Conservation (phyloP, 2,888 invertebrate genomes). For the Orthosia cruda region DNA sequence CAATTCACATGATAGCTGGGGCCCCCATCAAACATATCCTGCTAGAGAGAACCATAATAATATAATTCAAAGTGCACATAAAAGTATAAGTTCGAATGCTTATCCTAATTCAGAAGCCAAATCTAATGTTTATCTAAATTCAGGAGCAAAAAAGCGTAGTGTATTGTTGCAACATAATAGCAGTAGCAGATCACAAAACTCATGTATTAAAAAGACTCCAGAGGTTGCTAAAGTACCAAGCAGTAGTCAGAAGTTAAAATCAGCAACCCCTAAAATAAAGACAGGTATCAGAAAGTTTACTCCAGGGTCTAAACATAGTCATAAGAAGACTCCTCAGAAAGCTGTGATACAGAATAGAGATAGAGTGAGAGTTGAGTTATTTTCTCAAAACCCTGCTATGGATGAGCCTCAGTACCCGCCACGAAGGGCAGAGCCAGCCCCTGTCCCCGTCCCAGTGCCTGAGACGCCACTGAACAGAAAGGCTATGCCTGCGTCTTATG, state of each 20-base stretch:
- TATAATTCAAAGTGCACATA: constrained; percentile 70
- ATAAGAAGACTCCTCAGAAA: constrained; percentile 81
- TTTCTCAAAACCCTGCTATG: constrained; percentile 75
- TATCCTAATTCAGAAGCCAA: constrained; percentile 11
- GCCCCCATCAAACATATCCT: constrained; percentile 76
- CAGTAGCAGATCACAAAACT: constrained; percentile 70
- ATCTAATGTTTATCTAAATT: constrained; percentile 63
- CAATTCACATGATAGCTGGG: constrained; percentile 71
- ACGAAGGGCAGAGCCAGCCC: constrained; percentile 48
- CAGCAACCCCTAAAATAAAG: constrained; percentile 85
- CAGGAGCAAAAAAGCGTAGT: constrained; percentile 77
- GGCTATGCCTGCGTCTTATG: constrained; percentile 78
- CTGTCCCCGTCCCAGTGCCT: constrained; percentile 72
- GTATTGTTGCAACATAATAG: constrained; percentile 77
- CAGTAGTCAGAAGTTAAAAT: constrained; percentile 79
- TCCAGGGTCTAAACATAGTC: constrained; percentile 81
- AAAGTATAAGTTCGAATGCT: constrained; percentile 56
- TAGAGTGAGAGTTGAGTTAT: constrained; percentile 85
- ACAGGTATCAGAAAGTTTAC: constrained; percentile 85
- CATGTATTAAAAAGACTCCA: constrained; percentile 79
- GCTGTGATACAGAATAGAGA: constrained; percentile 79
- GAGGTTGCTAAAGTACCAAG: constrained; percentile 74
- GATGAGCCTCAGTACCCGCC: constrained; percentile 69
- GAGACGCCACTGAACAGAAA: constrained; percentile 84
- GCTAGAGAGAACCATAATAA: constrained; percentile 72